These are phyloP conservation scores for Sebastes nivosus DNA, from an alignment of 2,797 vertebrate genomes.

Conservation along the genomic window DNA sequence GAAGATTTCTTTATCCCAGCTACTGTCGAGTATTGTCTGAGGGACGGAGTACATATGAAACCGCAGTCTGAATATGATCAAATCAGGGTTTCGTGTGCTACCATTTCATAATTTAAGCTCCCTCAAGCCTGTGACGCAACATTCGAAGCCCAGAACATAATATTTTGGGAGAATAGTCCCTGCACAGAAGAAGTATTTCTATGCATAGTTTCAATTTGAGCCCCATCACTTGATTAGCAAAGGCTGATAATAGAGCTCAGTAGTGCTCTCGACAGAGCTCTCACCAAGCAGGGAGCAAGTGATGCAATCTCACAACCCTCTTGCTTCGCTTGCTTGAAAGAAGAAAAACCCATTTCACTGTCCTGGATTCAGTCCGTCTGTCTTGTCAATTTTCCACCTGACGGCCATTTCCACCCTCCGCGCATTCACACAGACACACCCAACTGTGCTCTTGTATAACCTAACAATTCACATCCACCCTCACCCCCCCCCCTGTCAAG, in stretches of 20 bases:
- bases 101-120: conserved; percentile 31
- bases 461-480: conserved; percentile 15
- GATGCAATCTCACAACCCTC: conserved; percentile 36
- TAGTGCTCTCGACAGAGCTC: conserved; percentile 14
- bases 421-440: not conserved
- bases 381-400: conserved; percentile 41
- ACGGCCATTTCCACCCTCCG: conserved; percentile 1
- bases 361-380: conserved; percentile 22
- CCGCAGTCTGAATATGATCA: conserved; percentile 32
- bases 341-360: conserved; percentile 23
- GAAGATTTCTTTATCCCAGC: conserved; percentile 7
- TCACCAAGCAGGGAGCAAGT: conserved; percentile 21
- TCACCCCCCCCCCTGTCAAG: conserved; percentile 17
- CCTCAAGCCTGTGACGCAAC: conserved; percentile 2
- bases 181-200: conserved; percentile 19
- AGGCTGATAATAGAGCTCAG: conserved; percentile 32
- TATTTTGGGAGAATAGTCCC: conserved; percentile 25
- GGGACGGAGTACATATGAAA: conserved; percentile 23
- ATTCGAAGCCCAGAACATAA: not conserved
- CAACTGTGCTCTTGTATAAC: conserved; percentile 12
- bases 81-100: conserved; percentile 33
- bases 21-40: conserved; percentile 33
- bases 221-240: conserved; percentile 38
- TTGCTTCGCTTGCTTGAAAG: conserved; percentile 24
- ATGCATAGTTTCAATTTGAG: conserved; percentile 29